Percentiles rank a stretch among this genome's conserved stretches.
Evolutionary conservation across 2,888 invertebrate genomes (phyloP).

Genomic region (Eilema griseolum): DNA sequence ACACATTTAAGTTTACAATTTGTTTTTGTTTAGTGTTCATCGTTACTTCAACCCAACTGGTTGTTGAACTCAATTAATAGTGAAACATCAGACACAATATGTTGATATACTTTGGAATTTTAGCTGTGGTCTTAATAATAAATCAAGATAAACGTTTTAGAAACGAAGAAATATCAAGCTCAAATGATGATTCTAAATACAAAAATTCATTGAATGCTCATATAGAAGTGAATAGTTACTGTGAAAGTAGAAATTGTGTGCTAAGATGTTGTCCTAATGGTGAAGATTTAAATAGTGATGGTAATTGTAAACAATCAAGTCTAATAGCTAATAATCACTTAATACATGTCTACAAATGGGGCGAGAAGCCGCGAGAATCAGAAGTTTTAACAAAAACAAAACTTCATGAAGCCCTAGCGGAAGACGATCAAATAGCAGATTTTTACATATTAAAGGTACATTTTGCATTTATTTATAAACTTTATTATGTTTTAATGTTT

Average conservation of each 20-base stretch:
- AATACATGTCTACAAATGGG: background rate
- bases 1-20: background rate
- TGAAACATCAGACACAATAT: conserved; percentile 8
- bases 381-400: background rate
- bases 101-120: background rate
- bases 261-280: conserved; percentile 13
- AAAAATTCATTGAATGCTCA: background rate
- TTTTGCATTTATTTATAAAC: background rate
- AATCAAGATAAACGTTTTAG: conserved; percentile 6
- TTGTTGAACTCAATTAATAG: background rate
- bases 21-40: conserved; percentile 8
- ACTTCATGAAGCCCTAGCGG: background rate
- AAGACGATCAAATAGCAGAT: background rate
- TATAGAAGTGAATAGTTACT: background rate
- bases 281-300: conserved; percentile 6
- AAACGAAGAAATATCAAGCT: background rate
- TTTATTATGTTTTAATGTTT: no score
- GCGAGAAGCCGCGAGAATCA: no score
- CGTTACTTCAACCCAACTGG: background rate
- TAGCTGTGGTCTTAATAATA: background rate
- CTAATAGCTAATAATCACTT: background rate
- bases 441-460: conserved; percentile 9
- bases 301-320: background rate
- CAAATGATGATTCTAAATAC: background rate
- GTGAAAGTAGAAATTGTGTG: conserved; percentile 4